Evolutionary conservation across 2,113 vertebrate genomes (phyloP).

Genomic region (Bolborhynchus lineola): DNA sequence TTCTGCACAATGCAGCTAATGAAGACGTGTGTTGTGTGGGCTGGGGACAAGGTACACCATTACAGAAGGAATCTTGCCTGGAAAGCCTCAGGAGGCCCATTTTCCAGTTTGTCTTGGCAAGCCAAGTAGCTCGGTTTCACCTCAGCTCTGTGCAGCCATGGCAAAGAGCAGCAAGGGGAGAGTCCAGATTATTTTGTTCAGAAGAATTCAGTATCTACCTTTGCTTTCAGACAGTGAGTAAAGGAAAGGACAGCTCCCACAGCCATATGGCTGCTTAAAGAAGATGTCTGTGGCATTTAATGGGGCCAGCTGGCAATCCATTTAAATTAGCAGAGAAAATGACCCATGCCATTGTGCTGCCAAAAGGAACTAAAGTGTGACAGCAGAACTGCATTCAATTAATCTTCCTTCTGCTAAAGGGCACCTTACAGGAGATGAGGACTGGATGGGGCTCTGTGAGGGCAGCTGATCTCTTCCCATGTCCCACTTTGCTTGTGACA

Average conservation of each 20-base stretch:
- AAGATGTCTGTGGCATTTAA: background rate
- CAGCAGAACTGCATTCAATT: background rate
- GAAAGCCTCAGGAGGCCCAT: background rate
- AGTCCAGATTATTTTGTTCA: background rate
- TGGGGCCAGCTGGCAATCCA: background rate
- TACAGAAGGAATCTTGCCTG: background rate
- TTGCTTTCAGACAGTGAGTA: background rate
- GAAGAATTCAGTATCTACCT: background rate
- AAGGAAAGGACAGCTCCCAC: background rate
- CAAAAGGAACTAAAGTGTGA: constrained; percentile 9
- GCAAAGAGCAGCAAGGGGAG: accelerated
- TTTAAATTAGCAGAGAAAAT: constrained; percentile 16
- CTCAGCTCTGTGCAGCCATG: background rate
- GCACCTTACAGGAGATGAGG: background rate
- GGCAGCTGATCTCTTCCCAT: accelerated
- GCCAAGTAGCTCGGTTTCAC: background rate
- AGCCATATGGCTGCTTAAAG: background rate
- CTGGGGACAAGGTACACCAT: background rate
- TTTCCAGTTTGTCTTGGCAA: background rate
- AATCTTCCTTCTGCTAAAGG: background rate
- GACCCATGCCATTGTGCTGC: background rate
- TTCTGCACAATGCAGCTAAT: background rate
- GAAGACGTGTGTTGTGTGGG: background rate
- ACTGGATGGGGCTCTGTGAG: background rate
- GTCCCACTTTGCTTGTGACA: background rate